These are phyloP conservation scores for Pyrgilauda ruficollis DNA, from an alignment of 2,113 vertebrate species.

Conservation along the genomic window DNA sequence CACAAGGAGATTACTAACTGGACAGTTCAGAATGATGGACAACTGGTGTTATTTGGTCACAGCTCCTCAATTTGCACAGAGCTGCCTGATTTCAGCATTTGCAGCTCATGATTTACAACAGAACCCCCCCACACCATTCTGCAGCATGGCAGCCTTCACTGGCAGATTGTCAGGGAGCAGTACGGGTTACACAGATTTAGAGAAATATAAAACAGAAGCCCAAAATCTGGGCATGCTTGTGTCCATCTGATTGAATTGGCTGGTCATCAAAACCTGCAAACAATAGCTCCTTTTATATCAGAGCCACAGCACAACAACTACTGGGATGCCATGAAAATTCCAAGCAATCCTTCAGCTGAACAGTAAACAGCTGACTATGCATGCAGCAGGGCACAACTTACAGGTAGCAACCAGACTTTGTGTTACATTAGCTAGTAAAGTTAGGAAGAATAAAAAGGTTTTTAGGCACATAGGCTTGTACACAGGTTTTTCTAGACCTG, in stretches of 20 bases:
- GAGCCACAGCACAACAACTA: not conserved
- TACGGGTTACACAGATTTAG: slow-evolving; percentile 14
- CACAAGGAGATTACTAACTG: not conserved
- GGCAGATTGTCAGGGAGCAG: not conserved
- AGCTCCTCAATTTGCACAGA: not conserved
- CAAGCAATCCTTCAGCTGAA: slow-evolving; percentile 6
- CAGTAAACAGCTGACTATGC: not conserved
- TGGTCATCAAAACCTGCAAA: slow-evolving; percentile 1
- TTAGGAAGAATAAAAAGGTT: not conserved
- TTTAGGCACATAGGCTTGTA: not conserved
- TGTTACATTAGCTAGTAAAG: not conserved
- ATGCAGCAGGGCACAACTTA: not conserved
- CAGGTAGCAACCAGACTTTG: not conserved
- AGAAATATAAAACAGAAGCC: not conserved
- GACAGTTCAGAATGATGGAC: not conserved
- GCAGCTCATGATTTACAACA: not conserved
- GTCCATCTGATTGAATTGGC: slow-evolving; percentile 25
- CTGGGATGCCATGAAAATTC: not conserved
- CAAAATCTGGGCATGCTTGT: not conserved
- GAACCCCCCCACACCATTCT: not conserved
- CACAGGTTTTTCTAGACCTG: not conserved
- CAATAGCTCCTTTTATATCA: slow-evolving; percentile 21
- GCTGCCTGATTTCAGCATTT: not conserved
- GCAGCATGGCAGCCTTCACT: not conserved
- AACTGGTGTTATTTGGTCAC: not conserved